Percentiles rank a stretch among this genome's conserved stretches.
These are phyloP conservation scores for Carapus acus DNA, from an alignment of 2,797 vertebrate genomes.

Conservation along the genomic window DNA sequence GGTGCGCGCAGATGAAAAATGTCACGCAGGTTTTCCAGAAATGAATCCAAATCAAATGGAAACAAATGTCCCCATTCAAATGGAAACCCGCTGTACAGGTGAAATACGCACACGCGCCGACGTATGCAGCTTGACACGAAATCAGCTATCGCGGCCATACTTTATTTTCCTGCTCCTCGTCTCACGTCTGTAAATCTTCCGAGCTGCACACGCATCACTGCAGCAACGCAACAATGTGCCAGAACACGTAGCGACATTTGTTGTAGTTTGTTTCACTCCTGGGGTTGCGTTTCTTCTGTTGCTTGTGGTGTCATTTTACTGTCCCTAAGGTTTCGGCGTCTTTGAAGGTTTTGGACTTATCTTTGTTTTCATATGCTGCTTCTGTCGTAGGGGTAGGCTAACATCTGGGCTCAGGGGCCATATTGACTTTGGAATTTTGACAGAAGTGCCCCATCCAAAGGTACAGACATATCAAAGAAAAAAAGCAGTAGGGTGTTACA, in stretches of 20 bases:
- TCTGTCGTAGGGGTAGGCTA: no score
- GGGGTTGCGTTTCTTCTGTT: slow-evolving; percentile 28
- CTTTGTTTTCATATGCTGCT: no score
- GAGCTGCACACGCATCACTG: slow-evolving; percentile 23
- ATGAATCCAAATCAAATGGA: slow-evolving; percentile 61
- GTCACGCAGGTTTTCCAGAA: slow-evolving; percentile 7
- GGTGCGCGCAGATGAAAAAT: neutral
- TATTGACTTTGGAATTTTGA: no score
- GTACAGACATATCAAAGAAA: no score
- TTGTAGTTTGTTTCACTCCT: slow-evolving; percentile 29
- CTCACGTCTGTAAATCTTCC: slow-evolving; percentile 48
- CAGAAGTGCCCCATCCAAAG: no score
- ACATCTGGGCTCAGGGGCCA: no score
- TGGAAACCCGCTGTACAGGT: slow-evolving; percentile 30
- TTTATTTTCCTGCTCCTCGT: slow-evolving; percentile 35
- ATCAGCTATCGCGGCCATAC: slow-evolving; percentile 37
- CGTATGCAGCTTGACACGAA: slow-evolving; percentile 22
- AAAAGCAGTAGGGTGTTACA: no score
- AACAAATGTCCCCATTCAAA: slow-evolving; percentile 66
- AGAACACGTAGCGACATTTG: slow-evolving; percentile 37
- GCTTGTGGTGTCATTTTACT: neutral
- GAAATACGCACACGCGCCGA: slow-evolving; percentile 17
- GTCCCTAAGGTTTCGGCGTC: no score
- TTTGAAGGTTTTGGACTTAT: no score
- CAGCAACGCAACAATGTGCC: slow-evolving; percentile 27